Conservation (phyloP, 1,140 invertebrate species). For the Drosophila nasuta region DNA sequence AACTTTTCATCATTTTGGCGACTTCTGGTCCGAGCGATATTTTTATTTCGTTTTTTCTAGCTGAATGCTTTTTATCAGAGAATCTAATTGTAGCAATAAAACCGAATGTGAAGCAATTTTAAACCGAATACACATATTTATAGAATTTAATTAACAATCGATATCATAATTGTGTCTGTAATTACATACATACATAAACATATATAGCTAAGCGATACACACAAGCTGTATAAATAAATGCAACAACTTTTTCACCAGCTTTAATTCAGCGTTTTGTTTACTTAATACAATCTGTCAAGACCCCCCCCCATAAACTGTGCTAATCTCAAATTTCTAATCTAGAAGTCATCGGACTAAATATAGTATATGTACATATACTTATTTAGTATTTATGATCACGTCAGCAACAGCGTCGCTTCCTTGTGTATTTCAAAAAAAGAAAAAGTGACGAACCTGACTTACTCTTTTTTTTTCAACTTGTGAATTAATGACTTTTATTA, state of each 20-base stretch:
- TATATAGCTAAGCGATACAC: constrained; percentile 9
- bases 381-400: neutral
- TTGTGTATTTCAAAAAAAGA: neutral
- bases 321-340: constrained; percentile 21
- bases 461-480: neutral
- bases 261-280: constrained; percentile 34
- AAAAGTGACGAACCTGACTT: neutral
- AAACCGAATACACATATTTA: constrained; percentile 31
- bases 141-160: constrained; percentile 27
- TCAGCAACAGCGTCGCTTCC: constrained; percentile 2
- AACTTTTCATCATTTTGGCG: constrained; percentile 48
- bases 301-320: constrained; percentile 22
- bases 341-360: constrained; percentile 20
- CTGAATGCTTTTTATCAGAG: constrained; percentile 62
- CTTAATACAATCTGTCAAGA: constrained; percentile 16
- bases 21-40: neutral
- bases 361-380: neutral
- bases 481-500: neutral
- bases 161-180: constrained; percentile 32
- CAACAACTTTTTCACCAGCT: constrained; percentile 60
- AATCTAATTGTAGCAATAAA: constrained; percentile 39
- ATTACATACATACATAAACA: neutral
- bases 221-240: constrained; percentile 59
- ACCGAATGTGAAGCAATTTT: constrained; percentile 52
- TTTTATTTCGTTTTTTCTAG: constrained; percentile 67